Evolutionary conservation across 2,888 invertebrate species (phyloP), one percentile per base, ranked within the genome.

Genomic region (Leptinotarsa rubiginosa): DNA sequence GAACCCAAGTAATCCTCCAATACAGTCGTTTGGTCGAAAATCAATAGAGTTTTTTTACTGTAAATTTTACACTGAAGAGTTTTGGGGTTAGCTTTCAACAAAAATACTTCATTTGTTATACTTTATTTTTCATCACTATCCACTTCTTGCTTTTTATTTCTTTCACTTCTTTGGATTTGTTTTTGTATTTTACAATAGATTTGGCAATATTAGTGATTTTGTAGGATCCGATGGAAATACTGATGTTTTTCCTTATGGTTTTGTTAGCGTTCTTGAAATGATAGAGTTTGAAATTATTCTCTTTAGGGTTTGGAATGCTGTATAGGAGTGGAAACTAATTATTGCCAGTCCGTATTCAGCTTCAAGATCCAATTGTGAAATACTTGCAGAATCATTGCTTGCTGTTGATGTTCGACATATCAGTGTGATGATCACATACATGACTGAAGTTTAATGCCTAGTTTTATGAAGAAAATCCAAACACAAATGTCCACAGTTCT

Each of bases 401-500:
- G 69, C 31, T 22, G 47, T 31, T 12, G 52, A 68, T 15, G 47
- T 16, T 47, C 25, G 69, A 25, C 52, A 49, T 50, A 47, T 66
- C 52, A 69, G 47, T n/a, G 72, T 72, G 25, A 72, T 13, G 16
- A 65, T 70, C 20, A n/a, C 12, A 31, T 54, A 70, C 70, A 70
- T 65, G 49, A 62, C 31, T 70, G 62, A 64, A 16, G 2, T n/a
- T n/a, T 3, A 49, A 7, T 15, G 49, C 15, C 2, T n/a, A 18
- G 15, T 54, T 16, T 54, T 3, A n/a, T n/a, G n/a, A 18, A 54
- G 54, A 75, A 78, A 77, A 54, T 75, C 74, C 62, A 79, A 71
- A 72, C 78, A 80, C 52, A 78, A 72, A 59, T 79, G 77, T 18
- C 73, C 52, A 22, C 47, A 70, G 3, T 59, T 41, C 49, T 65